Base-by-base conservation (phyloP, 2,888 invertebrate genomes). In the Timandra comae region DNA sequence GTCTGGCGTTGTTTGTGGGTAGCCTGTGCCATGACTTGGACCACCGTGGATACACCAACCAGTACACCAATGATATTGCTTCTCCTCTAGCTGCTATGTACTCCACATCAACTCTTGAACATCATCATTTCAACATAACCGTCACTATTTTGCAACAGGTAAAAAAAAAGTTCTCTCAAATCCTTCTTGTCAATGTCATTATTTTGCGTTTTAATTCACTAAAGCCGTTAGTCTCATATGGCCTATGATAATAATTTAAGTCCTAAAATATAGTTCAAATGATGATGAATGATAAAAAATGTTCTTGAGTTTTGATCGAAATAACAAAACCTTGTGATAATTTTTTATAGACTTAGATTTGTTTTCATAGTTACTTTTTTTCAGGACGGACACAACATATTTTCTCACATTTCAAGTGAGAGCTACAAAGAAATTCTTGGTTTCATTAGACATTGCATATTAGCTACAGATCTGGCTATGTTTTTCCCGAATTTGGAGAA, bases 121-220 rank as follows among this genome's bases (percentile, higher is more conserved):
- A 95, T 59, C 95, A 95, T 63, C 95, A 95, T 68, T 95, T 95
- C 65, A 95, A 95, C 63, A 95, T 94, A 63, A 94, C 95, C 0
- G 93, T 95, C 13, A 92, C 93, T 7, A 95, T 95, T 46, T 76
- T 95, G 8, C 95, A 95, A 66, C 91, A 91, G 86, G 91, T 91
- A 57, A 27, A 30, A 19, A 16, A 16, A n/a, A n/a, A n/a, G n/a
- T n/a, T n/a, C n/a, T n/a, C n/a, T n/a, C n/a, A n/a, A n/a, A n/a
- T n/a, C n/a, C n/a, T n/a, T n/a, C n/a, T n/a, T n/a, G n/a, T n/a
- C n/a, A n/a, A n/a, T n/a, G n/a, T n/a, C n/a, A n/a, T n/a, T n/a
- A n/a, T n/a, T n/a, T n/a, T n/a, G n/a, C n/a, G n/a, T n/a, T n/a
- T n/a, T n/a, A n/a, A n/a, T n/a, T n/a, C n/a, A n/a, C n/a, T n/a